phyloP scores from a whole-genome alignment of 2,888 invertebrate genomes.

The Tipula helvola region DNA sequence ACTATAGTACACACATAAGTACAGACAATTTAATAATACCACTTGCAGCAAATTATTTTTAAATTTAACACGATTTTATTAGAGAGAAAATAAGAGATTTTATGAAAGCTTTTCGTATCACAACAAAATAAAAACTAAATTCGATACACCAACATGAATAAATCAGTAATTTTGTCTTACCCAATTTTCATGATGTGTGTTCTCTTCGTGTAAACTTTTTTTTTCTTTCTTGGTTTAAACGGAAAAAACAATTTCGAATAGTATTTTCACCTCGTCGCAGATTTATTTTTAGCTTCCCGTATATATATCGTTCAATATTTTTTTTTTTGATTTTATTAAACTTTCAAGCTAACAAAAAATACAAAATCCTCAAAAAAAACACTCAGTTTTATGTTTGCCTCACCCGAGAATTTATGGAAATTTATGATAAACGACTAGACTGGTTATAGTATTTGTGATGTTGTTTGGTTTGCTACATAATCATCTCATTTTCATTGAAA shows the following conservation, averaged over 20 bases:
- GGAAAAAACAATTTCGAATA: neutral
- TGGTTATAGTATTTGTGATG: neutral
- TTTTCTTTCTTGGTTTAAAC: neutral
- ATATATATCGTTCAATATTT: neutral
- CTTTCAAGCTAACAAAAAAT: neutral
- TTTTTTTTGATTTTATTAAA: neutral
- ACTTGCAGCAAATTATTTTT: neutral
- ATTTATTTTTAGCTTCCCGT: neutral
- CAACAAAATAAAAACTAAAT: neutral
- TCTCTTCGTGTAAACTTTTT: neutral
- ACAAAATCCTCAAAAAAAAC: neutral
- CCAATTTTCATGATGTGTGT: neutral
- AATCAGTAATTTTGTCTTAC: neutral
- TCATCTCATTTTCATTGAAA: neutral
- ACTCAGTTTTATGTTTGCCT: too few species aligned
- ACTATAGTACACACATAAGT: too few species aligned
- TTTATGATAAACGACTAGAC: neutral
- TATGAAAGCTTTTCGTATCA: neutral
- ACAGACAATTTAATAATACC: neutral
- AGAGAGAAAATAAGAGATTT: neutral
- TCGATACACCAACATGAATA: neutral
- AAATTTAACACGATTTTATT: neutral
- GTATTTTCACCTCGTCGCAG: neutral
- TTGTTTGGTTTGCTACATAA: neutral
- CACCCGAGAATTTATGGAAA: too few species aligned